Evolutionary conservation across 2,888 invertebrate species (phyloP).

Genomic region (Kuschelorhynchus macadamiae): DNA sequence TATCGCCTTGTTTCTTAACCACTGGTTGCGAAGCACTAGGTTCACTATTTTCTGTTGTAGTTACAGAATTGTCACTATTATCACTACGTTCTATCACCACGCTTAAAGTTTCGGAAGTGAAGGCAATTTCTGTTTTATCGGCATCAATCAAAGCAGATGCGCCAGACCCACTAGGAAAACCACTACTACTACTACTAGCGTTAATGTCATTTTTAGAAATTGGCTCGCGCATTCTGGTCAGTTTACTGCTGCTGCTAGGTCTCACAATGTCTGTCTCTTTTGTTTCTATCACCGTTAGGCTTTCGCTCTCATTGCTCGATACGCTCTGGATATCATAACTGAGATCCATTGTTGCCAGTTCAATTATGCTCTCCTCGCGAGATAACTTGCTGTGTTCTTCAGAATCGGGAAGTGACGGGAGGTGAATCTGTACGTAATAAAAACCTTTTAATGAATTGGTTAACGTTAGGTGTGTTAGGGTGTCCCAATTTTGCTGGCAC

Average conservation of each 20-base stretch:
- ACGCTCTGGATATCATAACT: constrained; percentile 63
- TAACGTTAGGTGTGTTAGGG: too few relatives aligned
- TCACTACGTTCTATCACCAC: constrained; percentile 64
- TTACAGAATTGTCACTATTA: constrained; percentile 49
- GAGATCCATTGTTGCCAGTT: constrained; percentile 67
- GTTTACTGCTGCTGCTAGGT: constrained; percentile 54
- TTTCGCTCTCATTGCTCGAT: constrained; percentile 61
- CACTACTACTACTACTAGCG: constrained; percentile 65
- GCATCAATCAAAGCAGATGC: constrained; percentile 1
- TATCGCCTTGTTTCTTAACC: constrained; percentile 22
- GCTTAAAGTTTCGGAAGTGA: constrained; percentile 62
- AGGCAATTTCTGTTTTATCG: constrained; percentile 26
- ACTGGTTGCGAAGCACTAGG: constrained; percentile 42
- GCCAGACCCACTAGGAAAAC: constrained; percentile 46
- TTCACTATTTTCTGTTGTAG: constrained; percentile 52
- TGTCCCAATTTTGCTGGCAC: too few relatives aligned
- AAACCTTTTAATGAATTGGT: too few relatives aligned
- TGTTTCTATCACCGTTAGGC: constrained; percentile 32
- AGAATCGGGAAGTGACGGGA: constrained; percentile 57
- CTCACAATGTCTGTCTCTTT: constrained; percentile 11
- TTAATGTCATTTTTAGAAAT: constrained; percentile 62
- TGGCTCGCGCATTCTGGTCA: constrained; percentile 64
- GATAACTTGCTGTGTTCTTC: constrained; percentile 57
- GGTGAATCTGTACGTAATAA: constrained; percentile 61
- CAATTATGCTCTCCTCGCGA: constrained; percentile 67